Conservation (phyloP, 2,113 vertebrate species). For the Heterotilapia buettikoferi region DNA sequence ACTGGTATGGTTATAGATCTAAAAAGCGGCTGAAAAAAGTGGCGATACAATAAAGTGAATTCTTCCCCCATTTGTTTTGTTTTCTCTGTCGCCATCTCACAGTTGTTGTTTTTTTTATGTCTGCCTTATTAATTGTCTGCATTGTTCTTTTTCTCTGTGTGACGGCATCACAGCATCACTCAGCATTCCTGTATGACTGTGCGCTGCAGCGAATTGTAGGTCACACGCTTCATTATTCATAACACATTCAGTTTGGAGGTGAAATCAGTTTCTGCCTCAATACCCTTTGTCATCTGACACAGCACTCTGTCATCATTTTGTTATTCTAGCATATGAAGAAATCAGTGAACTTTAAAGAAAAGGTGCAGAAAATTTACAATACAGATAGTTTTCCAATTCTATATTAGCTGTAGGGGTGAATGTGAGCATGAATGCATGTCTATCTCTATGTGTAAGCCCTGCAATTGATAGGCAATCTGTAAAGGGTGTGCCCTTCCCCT, state of each 20-base stretch:
- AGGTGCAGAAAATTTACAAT: not conserved
- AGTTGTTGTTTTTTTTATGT: not conserved
- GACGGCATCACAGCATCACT: conserved; percentile 33
- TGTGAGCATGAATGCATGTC: not conserved
- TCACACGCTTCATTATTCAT: conserved; percentile 58
- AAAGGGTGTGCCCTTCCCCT: not conserved
- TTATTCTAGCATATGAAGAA: not conserved
- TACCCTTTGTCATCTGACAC: conserved; percentile 10
- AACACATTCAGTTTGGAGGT: conserved; percentile 22
- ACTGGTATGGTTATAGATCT: not conserved
- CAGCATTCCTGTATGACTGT: conserved; percentile 24
- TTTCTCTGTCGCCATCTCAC: not conserved
- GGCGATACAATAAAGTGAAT: not conserved
- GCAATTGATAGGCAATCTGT: not conserved
- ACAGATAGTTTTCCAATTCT: not conserved
- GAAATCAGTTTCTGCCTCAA: conserved; percentile 35
- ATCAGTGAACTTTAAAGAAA: not conserved
- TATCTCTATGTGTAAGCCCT: not conserved
- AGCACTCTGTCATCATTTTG: not conserved
- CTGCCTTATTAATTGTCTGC: not conserved
- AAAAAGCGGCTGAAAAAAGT: not conserved
- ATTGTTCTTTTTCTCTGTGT: not conserved
- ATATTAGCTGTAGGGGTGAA: not conserved
- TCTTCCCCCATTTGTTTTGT: not conserved
- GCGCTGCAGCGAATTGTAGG: conserved; percentile 40